These are phyloP conservation scores for Pseudachorutes palmiensis DNA, from an alignment of 1,140 invertebrate genomes.

Conservation along the genomic window DNA sequence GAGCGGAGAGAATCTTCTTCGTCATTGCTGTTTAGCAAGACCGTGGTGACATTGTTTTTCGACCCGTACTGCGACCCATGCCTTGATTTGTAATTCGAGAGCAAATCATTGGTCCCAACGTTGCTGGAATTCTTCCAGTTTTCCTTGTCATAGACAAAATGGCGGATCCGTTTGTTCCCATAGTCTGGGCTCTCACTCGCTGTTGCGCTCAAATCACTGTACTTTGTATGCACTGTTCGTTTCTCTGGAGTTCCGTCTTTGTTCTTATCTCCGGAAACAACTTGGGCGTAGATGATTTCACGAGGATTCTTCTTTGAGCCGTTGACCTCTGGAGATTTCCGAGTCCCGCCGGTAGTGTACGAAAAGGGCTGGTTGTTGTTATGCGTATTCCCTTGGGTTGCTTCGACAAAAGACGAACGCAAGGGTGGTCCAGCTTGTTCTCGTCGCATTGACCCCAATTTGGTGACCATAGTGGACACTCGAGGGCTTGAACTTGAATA, in stretches of 20 bases:
- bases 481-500: not conserved
- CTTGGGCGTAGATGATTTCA: slow-evolving; percentile 63
- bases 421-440: slow-evolving; percentile 6
- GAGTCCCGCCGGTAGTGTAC: slow-evolving; percentile 47
- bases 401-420: slow-evolving; percentile 25
- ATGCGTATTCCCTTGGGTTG: slow-evolving; percentile 52
- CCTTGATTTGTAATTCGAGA: slow-evolving; percentile 44
- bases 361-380: slow-evolving; percentile 68
- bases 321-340: slow-evolving; percentile 10
- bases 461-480: slow-evolving; percentile 23
- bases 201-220: not conserved
- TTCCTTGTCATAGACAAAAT: slow-evolving; percentile 22
- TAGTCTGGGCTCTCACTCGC: slow-evolving; percentile 41
- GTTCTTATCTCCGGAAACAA: slow-evolving; percentile 52
- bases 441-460: slow-evolving; percentile 19
- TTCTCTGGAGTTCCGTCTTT: slow-evolving; percentile 42
- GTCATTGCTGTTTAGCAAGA: slow-evolving; percentile 36
- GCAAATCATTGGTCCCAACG: slow-evolving; percentile 46
- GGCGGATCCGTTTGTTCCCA: slow-evolving; percentile 43
- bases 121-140: slow-evolving; percentile 38
- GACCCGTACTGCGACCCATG: slow-evolving; percentile 36
- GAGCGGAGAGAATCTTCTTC: slow-evolving; percentile 22
- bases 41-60: slow-evolving; percentile 34
- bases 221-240: slow-evolving; percentile 49
- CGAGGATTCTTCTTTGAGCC: not conserved